Base-by-base conservation (phyloP, 2,113 vertebrate genomes). In the Edolisoma coerulescens region DNA sequence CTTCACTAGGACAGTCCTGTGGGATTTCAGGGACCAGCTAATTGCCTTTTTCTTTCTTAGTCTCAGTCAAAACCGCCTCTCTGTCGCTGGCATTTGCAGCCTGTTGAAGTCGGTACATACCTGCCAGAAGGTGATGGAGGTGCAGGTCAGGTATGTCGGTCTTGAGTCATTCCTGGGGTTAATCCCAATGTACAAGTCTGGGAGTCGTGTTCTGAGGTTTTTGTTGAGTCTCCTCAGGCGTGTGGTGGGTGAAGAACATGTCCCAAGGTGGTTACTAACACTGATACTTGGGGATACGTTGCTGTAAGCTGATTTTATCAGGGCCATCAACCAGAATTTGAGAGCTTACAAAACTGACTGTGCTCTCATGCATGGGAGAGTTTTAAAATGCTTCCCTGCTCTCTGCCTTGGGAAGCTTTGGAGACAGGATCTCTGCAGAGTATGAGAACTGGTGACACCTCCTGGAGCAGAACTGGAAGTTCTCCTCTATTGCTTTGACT, bases 31-130 rank as follows among this genome's bases (percentile, higher is more conserved):
- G 47, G 16, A 45, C 24, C 44, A 37, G 12, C 68, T 83, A 53
- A 89, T 68, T 90, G 44, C 20, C 41, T 61, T 57, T 47, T 32
- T 77, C 67, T 67, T 69, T 88, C 45, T 13, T 84, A 99, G 99
- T 80, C 97, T 99, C 97, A 98, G 98, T 12, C 92, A 97, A 71
- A 99, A 99, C 76, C 15, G 7, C 81, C 96, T 98, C 32, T 97
- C 98, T 24, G 37, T 92, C 65, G 23, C 95, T 2, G 98, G 98
- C 39, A 41, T 98, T 37, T 80, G 92, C 69, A 87, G 27, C 30
- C 96, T 99, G 54, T 33, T 99, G 68, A 45, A 93, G 39, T 97
- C 94, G 7, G 90, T 97, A 88, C 92, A 90, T 15, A 69, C 57
- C 3, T 98, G 97, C 95, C 73, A 26, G 47, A 96, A 95, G 79